Percentiles rank a stretch among this genome's conserved stretches.
phyloP scores from a whole-genome alignment of 2,888 invertebrate species.

The Ormyrus thymus region DNA sequence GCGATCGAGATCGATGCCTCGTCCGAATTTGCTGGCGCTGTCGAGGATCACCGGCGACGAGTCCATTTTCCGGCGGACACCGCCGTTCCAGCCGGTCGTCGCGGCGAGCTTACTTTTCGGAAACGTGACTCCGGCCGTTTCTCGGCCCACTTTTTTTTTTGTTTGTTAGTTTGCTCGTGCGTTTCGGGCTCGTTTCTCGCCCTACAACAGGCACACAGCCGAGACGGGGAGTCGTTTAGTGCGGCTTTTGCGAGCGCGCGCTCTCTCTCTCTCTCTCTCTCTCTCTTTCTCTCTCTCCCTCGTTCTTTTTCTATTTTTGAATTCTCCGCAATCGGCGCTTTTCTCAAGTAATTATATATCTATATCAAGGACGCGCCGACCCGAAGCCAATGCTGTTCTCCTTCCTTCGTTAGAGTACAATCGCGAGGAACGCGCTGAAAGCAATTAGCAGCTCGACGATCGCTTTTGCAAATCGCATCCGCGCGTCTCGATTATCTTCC shows the following conservation, averaged over 20 bases:
- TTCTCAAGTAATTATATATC: conserved; percentile 35
- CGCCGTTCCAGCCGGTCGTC: conserved; percentile 20
- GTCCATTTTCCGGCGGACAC: conserved; percentile 33
- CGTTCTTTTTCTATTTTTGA: conserved; percentile 21
- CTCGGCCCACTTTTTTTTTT: not conserved
- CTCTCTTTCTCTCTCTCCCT: not conserved
- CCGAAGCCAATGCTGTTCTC: not conserved
- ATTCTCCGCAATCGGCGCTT: conserved; percentile 12
- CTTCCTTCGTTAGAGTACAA: not conserved
- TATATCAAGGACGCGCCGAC: conserved; percentile 27
- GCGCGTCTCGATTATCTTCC: not conserved
- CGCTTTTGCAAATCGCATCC: not conserved
- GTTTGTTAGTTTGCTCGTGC: not conserved
- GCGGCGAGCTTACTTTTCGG: conserved; percentile 27
- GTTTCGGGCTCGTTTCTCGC: not conserved
- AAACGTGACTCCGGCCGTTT: conserved; percentile 17
- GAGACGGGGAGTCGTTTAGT: not conserved
- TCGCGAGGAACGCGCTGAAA: not conserved
- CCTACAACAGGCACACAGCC: not conserved
- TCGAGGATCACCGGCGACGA: conserved; percentile 80
- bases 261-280: conserved; percentile 5
- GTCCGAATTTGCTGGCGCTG: conserved; percentile 78
- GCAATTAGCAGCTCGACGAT: not conserved
- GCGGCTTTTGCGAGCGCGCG: not conserved
- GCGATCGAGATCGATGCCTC: conserved; percentile 74